phyloP scores from a whole-genome alignment of 2,888 invertebrate species.

The Drosophila paracracens region DNA sequence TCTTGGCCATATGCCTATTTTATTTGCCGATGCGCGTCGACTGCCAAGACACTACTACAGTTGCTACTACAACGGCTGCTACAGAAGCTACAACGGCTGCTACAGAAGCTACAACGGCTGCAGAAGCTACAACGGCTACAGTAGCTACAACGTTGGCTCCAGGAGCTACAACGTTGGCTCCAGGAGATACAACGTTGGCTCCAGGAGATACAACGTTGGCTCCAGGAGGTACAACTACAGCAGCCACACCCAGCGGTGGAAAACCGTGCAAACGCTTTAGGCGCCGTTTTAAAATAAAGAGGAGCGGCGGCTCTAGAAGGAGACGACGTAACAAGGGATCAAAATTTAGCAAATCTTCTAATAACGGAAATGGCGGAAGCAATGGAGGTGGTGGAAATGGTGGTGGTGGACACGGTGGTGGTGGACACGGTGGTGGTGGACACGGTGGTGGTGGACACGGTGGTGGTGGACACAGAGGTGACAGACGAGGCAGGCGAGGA shows the following conservation, averaged over 20 bases:
- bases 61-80: neutral
- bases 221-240: neutral
- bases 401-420: too few species aligned
- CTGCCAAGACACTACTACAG: conserved; percentile 3
- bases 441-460: too few species aligned
- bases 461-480: neutral
- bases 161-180: conserved; percentile 6
- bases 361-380: neutral
- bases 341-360: neutral
- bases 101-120: neutral
- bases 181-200: neutral
- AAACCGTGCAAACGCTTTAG: rapidly evolving
- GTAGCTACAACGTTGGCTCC: neutral
- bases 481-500: neutral
- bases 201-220: conserved; percentile 7
- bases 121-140: neutral
- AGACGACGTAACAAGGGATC: too few species aligned
- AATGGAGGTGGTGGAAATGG: neutral
- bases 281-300: rapidly evolving
- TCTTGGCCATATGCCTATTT: conserved; percentile 27
- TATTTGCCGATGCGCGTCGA: conserved; percentile 18
- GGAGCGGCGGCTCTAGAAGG: too few species aligned
- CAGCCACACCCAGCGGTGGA: too few species aligned
- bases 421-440: too few species aligned
- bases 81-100: neutral